Conservation (phyloP, 2,888 invertebrate genomes). For the Drosophila flavopinicola region DNA sequence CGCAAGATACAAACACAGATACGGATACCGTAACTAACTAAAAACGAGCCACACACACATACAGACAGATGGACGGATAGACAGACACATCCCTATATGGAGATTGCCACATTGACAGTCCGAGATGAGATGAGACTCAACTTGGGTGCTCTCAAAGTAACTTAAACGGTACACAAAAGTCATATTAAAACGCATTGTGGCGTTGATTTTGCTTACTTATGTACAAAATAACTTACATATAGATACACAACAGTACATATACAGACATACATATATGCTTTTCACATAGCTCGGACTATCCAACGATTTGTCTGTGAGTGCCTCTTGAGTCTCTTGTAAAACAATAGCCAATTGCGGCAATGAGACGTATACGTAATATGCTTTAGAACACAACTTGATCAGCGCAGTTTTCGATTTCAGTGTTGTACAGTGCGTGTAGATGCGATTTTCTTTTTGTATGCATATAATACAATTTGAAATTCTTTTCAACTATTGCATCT, state of each 20-base stretch:
- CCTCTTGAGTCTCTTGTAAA: slow-evolving; percentile 33
- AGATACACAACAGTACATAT: slow-evolving; percentile 13
- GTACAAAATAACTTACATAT: slow-evolving; percentile 46
- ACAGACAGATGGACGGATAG: neutral
- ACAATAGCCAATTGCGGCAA: slow-evolving; percentile 56
- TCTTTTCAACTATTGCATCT: no score
- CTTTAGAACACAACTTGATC: slow-evolving; percentile 6
- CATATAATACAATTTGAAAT: no score
- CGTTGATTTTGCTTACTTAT: slow-evolving; percentile 71
- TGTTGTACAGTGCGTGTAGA: slow-evolving; percentile 7
- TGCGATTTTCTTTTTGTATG: no score
- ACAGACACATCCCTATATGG: neutral
- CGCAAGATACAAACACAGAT: slow-evolving; percentile 30
- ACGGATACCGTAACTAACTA: slow-evolving; percentile 4
- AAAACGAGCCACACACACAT: slow-evolving; percentile 3
- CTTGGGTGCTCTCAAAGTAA: slow-evolving; percentile 53
- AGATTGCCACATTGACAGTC: slow-evolving; percentile 27
- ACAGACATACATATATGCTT: slow-evolving; percentile 13
- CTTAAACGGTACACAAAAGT: slow-evolving; percentile 77
- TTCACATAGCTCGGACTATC: slow-evolving; percentile 4
- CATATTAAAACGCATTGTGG: slow-evolving; percentile 75
- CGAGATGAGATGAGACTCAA: slow-evolving; percentile 26
- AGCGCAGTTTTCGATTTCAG: slow-evolving; percentile 14
- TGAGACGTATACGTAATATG: slow-evolving; percentile 56
- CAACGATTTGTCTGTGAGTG: slow-evolving; percentile 24